Evolutionary conservation across 2,797 vertebrate species (phyloP).

Genomic region (Peromyscus eremicus): DNA sequence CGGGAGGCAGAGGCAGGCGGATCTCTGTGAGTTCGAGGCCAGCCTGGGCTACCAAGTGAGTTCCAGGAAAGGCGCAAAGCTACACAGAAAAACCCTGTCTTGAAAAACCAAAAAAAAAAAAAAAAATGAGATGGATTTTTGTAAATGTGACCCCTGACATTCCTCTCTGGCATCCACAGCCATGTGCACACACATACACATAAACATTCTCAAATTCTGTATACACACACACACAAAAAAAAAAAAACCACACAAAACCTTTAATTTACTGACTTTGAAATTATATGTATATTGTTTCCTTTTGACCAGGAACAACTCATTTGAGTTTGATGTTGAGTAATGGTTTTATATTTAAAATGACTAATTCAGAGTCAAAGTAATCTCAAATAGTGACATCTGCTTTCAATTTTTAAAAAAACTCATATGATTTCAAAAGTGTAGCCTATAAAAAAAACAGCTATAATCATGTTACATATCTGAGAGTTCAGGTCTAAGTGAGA

Average conservation of each 20-base stretch:
- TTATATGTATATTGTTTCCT: background rate
- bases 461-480: background rate
- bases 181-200: background rate
- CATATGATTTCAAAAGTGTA: constrained; percentile 10
- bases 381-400: background rate
- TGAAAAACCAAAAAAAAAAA: too few relatives aligned
- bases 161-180: background rate
- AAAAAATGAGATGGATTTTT: too few relatives aligned
- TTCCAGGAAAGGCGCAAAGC: too few relatives aligned
- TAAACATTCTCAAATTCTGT: background rate
- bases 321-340: background rate
- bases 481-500: constrained; percentile 29
- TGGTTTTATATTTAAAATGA: constrained; percentile 18
- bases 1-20: too few relatives aligned
- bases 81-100: too few relatives aligned
- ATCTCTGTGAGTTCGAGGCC: too few relatives aligned
- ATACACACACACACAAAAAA: background rate
- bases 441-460: background rate
- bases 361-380: background rate
- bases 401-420: constrained; percentile 10
- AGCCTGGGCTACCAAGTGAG: too few relatives aligned
- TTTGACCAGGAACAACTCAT: background rate
- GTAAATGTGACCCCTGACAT: too few relatives aligned
- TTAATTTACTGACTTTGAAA: background rate
- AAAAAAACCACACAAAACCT: background rate